Base-by-base conservation (phyloP, 2,888 invertebrate genomes). In the Melanostoma mellinum region DNA sequence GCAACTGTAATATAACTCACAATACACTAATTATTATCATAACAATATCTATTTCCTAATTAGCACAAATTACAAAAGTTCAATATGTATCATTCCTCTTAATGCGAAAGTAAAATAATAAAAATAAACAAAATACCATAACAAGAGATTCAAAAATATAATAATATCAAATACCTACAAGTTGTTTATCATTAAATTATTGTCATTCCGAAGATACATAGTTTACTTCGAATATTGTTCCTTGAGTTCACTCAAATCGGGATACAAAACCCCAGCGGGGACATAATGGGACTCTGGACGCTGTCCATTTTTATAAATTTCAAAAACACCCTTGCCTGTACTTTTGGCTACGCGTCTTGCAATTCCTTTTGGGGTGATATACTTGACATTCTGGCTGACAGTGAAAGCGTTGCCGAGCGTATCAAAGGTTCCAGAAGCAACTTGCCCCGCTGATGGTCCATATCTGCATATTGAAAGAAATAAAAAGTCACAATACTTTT, bases 361-460 rank as follows among this genome's bases (percentile, higher is more conserved):
- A 20, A 95, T 89, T 2, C 94, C 94, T 89, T 94, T 95, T 6
- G 95, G 93, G 3, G 94, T 94, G 4, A 96, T 91, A 84, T 93
- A 92, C 88, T 93, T 93, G 0, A 94, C 92, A 90, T 95, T 95
- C 86, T 93, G 92, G 35, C 94, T 93, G 2, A 95, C 93, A 86
- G 93, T 91, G 42, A 94, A 94, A 0, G 94, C 92, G 90, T 96
- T 95, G 6, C 96, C 96, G 4, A 94, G 93, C 0, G 95, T 93
- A 86, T 93, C 93, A 55, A 96, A 92, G 0, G 95, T 94, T 87
- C 94, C 93, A 55, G 93, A 93, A 0, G 95, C 93, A 3, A 95
- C 91, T 80, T 92, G 92, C 1, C 94, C 94, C 35, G 94, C 95
- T 10, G 94, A 93, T 8, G 91, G 89, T 0, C 96, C 96, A 90